A percentile compares a stretch with the other conserved stretches of the same genome.
These are phyloP conservation scores for Protobothrops mucrosquamatus DNA, from an alignment of 2,113 vertebrate species.

Conservation along the genomic window DNA sequence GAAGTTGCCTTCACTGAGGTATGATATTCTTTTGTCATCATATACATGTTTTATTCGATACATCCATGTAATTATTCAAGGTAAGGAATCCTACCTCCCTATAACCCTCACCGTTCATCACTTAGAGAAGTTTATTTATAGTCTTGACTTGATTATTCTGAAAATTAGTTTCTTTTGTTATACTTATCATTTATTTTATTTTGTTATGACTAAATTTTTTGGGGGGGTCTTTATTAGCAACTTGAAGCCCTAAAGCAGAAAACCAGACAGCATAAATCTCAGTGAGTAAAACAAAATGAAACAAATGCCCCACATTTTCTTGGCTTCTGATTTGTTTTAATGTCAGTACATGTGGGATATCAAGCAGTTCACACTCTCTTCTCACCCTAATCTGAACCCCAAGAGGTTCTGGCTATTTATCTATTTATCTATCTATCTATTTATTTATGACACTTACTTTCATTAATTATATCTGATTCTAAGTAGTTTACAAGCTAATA, in stretches of 20 bases:
- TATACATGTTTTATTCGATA: background rate
- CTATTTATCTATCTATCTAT: background rate
- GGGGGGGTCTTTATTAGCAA: background rate
- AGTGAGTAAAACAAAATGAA: background rate
- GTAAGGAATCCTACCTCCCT: background rate
- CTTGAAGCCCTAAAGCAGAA: background rate
- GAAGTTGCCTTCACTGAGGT: background rate
- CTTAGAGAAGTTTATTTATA: background rate
- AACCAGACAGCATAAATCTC: background rate
- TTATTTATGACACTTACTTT: background rate
- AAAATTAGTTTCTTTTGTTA: background rate
- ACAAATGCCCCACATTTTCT: background rate
- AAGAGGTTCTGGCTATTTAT: background rate
- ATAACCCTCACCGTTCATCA: background rate
- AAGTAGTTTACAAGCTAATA: background rate
- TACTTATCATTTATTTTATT: background rate
- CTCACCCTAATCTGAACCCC: no score
- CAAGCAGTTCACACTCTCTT: no score
- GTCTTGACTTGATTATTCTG: background rate
- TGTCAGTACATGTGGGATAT: background rate
- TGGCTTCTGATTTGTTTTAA: background rate
- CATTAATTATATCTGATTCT: background rate
- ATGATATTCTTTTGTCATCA: background rate
- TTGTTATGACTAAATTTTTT: background rate
- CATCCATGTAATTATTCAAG: background rate